Conservation (phyloP, 2,797 vertebrate species). For the Aplochiton taeniatus region DNA sequence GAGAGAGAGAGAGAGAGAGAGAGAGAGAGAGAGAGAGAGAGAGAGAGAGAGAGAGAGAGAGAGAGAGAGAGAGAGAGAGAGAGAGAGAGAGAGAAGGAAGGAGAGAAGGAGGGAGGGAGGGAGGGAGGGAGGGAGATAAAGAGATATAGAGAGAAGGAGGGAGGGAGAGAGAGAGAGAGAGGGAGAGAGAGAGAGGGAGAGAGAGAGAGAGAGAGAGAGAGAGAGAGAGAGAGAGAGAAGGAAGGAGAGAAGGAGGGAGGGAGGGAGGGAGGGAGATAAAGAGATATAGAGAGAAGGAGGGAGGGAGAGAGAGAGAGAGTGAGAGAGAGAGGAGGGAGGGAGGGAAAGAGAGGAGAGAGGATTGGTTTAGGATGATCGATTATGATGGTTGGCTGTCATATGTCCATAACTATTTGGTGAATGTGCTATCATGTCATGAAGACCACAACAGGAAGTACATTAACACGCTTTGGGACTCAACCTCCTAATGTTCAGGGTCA, state of each 20-base stretch:
- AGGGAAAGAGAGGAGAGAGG: not conserved
- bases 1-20: too few relatives aligned
- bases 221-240: not conserved
- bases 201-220: not conserved
- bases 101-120: too few relatives aligned
- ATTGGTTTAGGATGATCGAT: not conserved
- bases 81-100: too few relatives aligned
- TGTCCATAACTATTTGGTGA: too few relatives aligned
- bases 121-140: too few relatives aligned
- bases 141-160: conserved; percentile 1
- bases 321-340: not conserved
- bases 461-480: too few relatives aligned
- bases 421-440: too few relatives aligned
- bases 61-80: too few relatives aligned
- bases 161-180: not conserved
- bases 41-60: not conserved
- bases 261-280: not conserved
- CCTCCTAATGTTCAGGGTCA: too few relatives aligned
- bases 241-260: not conserved
- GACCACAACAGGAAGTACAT: too few relatives aligned
- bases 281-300: conserved; percentile 30
- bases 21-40: not conserved
- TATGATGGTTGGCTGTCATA: too few relatives aligned
- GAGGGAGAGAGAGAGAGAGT: conserved; percentile 18
- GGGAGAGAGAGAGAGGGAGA: too few relatives aligned